Base-by-base conservation (phyloP, 2,113 vertebrate genomes). In the Ameiurus melas region DNA sequence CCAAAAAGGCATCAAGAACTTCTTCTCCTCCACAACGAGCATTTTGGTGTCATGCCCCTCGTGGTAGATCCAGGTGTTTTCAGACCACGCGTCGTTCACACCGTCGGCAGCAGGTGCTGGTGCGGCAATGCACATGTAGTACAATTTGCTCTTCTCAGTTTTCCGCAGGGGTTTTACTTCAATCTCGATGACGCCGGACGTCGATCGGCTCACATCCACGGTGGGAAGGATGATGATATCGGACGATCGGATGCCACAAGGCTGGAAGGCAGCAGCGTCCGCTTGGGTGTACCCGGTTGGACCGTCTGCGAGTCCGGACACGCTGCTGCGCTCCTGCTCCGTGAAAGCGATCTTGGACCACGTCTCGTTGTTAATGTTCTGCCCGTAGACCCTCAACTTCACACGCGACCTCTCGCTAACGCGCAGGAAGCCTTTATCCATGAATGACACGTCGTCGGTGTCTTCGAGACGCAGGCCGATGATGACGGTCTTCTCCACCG, bases 291-390 rank as follows among this genome's bases (percentile, higher is more conserved):
- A 82, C 55, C 17, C 87, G 71, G 80, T 12, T 22, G 80, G 78
- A 84, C 7, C 75, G 86, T 85, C 84, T n/a, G 85, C 33, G 55
- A 19, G 64, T 55, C 39, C 66, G n/a, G 82, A 51, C 85, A 53
- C 89, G 86, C 62, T 80, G 73, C 80, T 60, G 64, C 84, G 85
- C 81, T 60, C 68, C 73, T 91, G 91, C 62, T 91, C 91, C 57
- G 91, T 91, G 81, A 91, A 91, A 5, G 91, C 88, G 82, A 91
- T 89, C 87, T 90, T 91, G 88, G 91, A 90, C 91, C 91, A 91
- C 83, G 89, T 89, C 89, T 91, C 91, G 89, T 91, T 91, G 81
- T 91, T 91, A 82, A 91, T 90, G 88, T 91, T 90, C 87, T 91
- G 89, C 73, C 91, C 91, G 77, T 90, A 91, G 86, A 91, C 84